Conservation (phyloP, 2,797 vertebrate genomes). For the Mallotus villosus region DNA sequence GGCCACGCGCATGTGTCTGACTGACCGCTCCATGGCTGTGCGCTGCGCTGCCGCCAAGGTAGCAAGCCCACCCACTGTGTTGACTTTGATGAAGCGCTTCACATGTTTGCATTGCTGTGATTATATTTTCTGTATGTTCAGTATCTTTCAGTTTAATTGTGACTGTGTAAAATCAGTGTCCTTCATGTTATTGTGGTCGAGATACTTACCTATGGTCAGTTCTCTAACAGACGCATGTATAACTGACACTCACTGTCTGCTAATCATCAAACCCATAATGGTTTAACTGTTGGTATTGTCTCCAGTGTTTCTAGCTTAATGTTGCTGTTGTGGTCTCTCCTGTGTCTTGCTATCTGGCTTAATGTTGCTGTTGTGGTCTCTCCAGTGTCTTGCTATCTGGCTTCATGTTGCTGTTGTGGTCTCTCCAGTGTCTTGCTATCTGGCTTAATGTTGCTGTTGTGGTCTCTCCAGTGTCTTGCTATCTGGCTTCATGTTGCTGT, state of each 20-base stretch:
- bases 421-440: slow-evolving; percentile 78
- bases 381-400: slow-evolving; percentile 78
- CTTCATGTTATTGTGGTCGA: too few species aligned
- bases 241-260: too few species aligned
- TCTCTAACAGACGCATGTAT: too few species aligned
- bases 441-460: neutral
- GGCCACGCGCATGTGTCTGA: slow-evolving; percentile 82
- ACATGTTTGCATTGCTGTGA: too few species aligned
- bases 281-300: neutral
- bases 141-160: neutral
- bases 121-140: too few species aligned
- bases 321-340: neutral
- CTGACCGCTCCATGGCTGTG: slow-evolving; percentile 91
- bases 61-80: neutral
- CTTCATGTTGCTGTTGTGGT: neutral
- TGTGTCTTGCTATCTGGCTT: too few species aligned
- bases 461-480: slow-evolving; percentile 80
- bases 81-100: neutral
- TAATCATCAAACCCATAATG: too few species aligned
- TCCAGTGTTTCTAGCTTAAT: neutral
- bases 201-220: too few species aligned
- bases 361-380: slow-evolving; percentile 1
- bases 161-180: neutral
- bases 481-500: neutral
- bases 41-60: slow-evolving; percentile 92